These are phyloP conservation scores for Zaprionus africanus DNA, from an alignment of 1,140 invertebrate species.

Conservation along the genomic window DNA sequence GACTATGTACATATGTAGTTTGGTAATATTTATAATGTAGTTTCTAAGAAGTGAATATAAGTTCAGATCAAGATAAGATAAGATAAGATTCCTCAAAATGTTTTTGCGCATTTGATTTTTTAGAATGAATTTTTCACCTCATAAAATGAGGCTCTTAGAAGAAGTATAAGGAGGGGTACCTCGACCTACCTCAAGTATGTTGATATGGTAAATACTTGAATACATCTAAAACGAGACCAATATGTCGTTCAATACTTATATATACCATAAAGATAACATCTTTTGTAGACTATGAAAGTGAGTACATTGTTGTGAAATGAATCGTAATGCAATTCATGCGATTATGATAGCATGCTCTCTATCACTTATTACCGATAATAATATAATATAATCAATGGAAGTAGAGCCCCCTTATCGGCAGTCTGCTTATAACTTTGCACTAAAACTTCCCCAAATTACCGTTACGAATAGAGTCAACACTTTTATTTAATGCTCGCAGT, in stretches of 20 bases:
- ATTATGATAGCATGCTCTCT: not conserved
- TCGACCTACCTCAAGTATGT: not conserved
- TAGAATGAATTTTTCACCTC: not conserved
- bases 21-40: not conserved
- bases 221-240: not conserved
- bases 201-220: not conserved
- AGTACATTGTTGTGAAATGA: not conserved
- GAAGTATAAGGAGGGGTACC: not conserved
- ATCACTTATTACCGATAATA: not conserved
- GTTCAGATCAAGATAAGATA: not conserved
- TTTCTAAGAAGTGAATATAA: not conserved
- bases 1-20: not conserved
- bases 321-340: not conserved
- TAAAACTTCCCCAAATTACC: not conserved
- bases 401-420: not conserved
- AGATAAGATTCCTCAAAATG: not conserved
- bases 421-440: not conserved
- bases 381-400: not conserved
- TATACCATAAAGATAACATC: not conserved
- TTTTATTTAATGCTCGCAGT: slow-evolving; percentile 66
- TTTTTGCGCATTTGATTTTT: not conserved
- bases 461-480: slow-evolving; percentile 50
- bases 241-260: not conserved
- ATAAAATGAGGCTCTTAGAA: not conserved
- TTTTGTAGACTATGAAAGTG: not conserved